Base-by-base conservation (phyloP, 2,113 vertebrate genomes). In the Syngnathoides biaculeatus region DNA sequence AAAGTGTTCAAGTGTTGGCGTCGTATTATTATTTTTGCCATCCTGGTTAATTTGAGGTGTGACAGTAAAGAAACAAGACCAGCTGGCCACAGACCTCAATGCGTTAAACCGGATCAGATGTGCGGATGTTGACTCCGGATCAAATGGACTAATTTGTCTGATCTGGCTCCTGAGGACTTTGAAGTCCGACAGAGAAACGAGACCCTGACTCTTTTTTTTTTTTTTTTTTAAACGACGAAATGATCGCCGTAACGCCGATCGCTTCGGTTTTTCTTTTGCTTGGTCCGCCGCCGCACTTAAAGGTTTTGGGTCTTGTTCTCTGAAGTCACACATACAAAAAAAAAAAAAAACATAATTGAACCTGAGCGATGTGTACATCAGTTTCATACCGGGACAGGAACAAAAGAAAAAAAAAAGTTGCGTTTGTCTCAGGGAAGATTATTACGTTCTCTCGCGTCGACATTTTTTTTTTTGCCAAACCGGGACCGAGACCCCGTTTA, bases 401-500 rank as follows among this genome's bases (percentile, higher is more conserved):
- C 48, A 52, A 35, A 79, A 47, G 17, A 20, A 52, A 52, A 20
- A 52, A 35, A 79, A 77, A 78, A 81, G 77, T 87, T 26, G 26
- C 69, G 66, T 80, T 75, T 78, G 84, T 86, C 89, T 90, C 89
- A 90, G 89, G 89, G 87, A 90, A 69, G 79, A 84, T 69, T 26
- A 77, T 71, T 61, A 50, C 63, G 76, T 80, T 73, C 73, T 64
- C 70, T 70, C 69, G 48, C 75, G 64, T 88, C 90, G 89, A 87
- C 92, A 91, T 93, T 93, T 89, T 96, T 97, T 91, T 93, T 93
- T 89, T 96, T 97, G 95, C 95, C 95, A 98, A 97, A 96, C 93
- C 92, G 90, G 86, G 91, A 92, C 89, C 89, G 93, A 91, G 91
- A 86, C 93, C 88, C 89, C 93, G 93, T 97, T 98, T 96, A 97